phyloP scores from a whole-genome alignment of 2,113 vertebrate genomes.

The Suncus etruscus region DNA sequence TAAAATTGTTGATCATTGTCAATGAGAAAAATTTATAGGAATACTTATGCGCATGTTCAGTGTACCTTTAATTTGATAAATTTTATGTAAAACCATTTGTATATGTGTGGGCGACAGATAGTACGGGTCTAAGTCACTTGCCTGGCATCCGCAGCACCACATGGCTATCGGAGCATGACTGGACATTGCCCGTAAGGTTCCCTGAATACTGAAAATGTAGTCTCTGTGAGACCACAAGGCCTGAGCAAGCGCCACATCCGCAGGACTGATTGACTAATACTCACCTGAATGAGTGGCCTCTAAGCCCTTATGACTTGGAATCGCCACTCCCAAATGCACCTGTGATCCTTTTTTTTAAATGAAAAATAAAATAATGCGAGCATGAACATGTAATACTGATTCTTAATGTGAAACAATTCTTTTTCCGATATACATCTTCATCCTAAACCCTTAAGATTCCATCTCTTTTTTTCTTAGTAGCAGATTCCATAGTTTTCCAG shows the following conservation, averaged over 20 bases:
- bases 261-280: no score
- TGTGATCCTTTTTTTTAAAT: neutral
- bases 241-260: no score
- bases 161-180: no score
- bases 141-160: no score
- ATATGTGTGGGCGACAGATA: neutral
- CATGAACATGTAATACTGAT: neutral
- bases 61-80: neutral
- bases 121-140: no score
- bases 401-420: neutral
- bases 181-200: no score
- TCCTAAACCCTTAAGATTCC: neutral
- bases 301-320: no score
- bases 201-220: no score
- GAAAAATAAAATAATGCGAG: neutral
- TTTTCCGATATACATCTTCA: neutral
- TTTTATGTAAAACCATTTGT: neutral
- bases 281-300: no score
- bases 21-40: neutral
- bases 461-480: neutral
- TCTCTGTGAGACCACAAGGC: no score
- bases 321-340: no score
- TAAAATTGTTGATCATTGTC: neutral
- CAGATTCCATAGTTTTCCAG: neutral
- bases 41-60: neutral